Percentiles rank a stretch among this genome's conserved stretches.
Evolutionary conservation across 2,888 invertebrate species (phyloP).

Genomic region (Colletes collaris): DNA sequence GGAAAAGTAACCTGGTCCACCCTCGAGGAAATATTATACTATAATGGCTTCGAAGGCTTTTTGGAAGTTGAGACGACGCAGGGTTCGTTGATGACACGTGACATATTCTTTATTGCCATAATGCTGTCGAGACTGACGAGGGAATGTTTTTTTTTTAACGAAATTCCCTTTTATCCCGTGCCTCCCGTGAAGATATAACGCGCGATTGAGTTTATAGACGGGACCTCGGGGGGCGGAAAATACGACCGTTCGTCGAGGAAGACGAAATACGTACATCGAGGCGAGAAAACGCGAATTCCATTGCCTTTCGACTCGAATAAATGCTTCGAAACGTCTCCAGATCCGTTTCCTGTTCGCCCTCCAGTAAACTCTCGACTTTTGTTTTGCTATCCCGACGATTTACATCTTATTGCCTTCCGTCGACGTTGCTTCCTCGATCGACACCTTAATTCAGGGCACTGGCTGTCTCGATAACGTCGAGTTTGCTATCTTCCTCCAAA

Average conservation of each 20-base stretch:
- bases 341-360: neutral
- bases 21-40: too few relatives aligned
- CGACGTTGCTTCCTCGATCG: neutral
- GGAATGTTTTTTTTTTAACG: too few relatives aligned
- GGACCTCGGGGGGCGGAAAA: too few relatives aligned
- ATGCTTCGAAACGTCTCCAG: constrained; percentile 13
- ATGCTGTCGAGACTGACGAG: too few relatives aligned
- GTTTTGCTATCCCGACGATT: constrained; percentile 43
- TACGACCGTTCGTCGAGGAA: neutral
- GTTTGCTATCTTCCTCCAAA: neutral
- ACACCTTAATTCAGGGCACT: neutral
- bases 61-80: too few relatives aligned
- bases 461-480: neutral
- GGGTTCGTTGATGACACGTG: too few relatives aligned
- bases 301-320: constrained; percentile 17
- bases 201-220: too few relatives aligned
- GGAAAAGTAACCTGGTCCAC: too few relatives aligned
- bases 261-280: constrained; percentile 8
- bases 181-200: too few relatives aligned
- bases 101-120: too few relatives aligned
- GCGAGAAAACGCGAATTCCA: constrained; percentile 12
- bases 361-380: constrained; percentile 8
- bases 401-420: constrained; percentile 64
- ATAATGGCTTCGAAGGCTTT: too few relatives aligned
- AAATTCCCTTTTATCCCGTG: too few relatives aligned